Evolutionary conservation across 2,113 vertebrate species (phyloP).

Genomic region (Caretta caretta): DNA sequence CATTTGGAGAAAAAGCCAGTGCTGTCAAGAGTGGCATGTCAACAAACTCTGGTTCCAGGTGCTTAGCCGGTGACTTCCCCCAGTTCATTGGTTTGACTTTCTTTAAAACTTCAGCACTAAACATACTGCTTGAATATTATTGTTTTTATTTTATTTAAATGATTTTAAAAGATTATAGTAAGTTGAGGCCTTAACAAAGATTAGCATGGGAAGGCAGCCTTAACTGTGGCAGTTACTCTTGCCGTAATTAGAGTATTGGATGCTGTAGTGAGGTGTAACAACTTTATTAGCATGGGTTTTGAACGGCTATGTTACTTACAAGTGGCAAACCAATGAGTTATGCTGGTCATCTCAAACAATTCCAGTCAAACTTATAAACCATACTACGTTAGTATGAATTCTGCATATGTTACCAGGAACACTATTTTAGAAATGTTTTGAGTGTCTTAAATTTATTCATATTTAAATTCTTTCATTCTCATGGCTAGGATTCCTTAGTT

Average conservation of each 20-base stretch:
- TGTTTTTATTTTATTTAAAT: neutral
- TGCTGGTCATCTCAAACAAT: neutral
- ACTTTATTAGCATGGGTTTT: neutral
- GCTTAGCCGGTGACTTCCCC: neutral
- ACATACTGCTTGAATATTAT: neutral
- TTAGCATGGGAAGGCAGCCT: neutral
- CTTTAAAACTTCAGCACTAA: neutral
- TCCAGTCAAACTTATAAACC: neutral
- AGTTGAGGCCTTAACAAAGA: neutral
- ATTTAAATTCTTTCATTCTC: neutral
- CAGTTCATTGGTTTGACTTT: neutral
- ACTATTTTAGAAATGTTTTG: accelerated
- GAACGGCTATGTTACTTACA: neutral
- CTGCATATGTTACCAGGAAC: neutral
- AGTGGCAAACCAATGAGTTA: neutral
- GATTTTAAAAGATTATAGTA: neutral
- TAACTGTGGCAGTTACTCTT: neutral
- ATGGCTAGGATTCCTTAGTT: neutral
- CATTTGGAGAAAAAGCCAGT: neutral
- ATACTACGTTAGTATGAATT: neutral
- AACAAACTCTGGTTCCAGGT: neutral
- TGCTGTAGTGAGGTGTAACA: neutral
- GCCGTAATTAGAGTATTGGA: neutral
- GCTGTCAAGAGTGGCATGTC: neutral
- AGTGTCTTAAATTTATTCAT: neutral